phyloP scores from a whole-genome alignment of 2,797 vertebrate species.

The Microchirus variegatus region DNA sequence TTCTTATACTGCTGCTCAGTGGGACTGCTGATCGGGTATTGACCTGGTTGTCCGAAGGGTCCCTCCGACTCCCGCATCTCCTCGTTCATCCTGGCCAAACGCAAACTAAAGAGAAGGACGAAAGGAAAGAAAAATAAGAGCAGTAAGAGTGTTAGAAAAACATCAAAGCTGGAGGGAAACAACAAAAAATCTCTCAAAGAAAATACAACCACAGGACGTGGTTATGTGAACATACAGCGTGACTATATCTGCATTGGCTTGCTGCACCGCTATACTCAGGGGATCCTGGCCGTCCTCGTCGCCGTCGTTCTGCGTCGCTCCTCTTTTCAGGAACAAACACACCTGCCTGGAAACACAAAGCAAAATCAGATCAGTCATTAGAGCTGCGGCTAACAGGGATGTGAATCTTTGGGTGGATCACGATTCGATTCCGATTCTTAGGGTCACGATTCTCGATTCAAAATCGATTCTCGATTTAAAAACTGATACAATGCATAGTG shows the following conservation, averaged over 20 bases:
- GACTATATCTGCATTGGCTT: constrained; percentile 96
- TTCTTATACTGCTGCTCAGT: constrained; percentile 97
- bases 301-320: constrained; percentile 90
- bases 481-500: too few relatives aligned
- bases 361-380: neutral
- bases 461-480: too few relatives aligned
- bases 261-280: constrained; percentile 92
- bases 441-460: too few relatives aligned
- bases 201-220: neutral
- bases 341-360: constrained; percentile 84
- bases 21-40: constrained; percentile 92
- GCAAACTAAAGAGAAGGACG: constrained; percentile 81
- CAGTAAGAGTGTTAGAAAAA: neutral
- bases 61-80: constrained; percentile 98
- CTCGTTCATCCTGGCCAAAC: constrained; percentile 96
- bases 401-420: too few relatives aligned
- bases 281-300: constrained; percentile 94
- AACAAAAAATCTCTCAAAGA: fast-evolving
- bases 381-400: too few relatives aligned
- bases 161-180: neutral
- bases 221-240: constrained; percentile 85
- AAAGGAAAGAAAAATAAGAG: neutral
- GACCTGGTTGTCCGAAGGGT: constrained; percentile 90
- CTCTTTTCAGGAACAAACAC: constrained; percentile 95
- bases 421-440: too few relatives aligned